Evolutionary conservation across 2,797 vertebrate species (phyloP).

Genomic region (Nyctibius grandis): DNA sequence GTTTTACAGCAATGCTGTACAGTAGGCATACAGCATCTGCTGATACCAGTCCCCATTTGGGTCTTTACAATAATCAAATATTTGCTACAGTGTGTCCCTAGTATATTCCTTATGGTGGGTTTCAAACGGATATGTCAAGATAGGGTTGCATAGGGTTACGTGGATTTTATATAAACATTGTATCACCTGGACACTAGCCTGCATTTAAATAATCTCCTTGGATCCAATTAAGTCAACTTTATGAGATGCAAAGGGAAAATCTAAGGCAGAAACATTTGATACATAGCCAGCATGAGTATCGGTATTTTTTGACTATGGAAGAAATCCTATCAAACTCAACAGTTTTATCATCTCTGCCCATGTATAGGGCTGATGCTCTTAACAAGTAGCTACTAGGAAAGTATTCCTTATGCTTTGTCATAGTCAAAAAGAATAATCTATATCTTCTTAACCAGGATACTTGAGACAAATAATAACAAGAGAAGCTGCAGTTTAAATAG

Average conservation of each 20-base stretch:
- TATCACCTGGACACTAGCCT: neutral
- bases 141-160: neutral
- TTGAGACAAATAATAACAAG: neutral
- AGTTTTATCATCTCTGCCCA: neutral
- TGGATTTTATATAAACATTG: neutral
- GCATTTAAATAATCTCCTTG: neutral
- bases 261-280: neutral
- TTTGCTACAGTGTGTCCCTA: neutral
- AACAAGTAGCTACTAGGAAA: neutral
- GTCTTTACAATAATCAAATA: neutral
- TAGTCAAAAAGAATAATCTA: neutral
- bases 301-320: neutral
- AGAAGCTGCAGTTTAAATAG: neutral
- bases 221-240: neutral
- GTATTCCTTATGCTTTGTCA: neutral
- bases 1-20: neutral
- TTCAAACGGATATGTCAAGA: neutral
- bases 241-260: neutral
- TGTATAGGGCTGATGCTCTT: neutral
- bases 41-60: neutral
- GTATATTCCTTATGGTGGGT: neutral
- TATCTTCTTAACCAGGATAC: neutral
- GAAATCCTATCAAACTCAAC: neutral
- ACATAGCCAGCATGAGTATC: neutral
- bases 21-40: neutral